Evolutionary conservation across 2,797 vertebrate species (phyloP).

Genomic region (Agapornis canus): DNA sequence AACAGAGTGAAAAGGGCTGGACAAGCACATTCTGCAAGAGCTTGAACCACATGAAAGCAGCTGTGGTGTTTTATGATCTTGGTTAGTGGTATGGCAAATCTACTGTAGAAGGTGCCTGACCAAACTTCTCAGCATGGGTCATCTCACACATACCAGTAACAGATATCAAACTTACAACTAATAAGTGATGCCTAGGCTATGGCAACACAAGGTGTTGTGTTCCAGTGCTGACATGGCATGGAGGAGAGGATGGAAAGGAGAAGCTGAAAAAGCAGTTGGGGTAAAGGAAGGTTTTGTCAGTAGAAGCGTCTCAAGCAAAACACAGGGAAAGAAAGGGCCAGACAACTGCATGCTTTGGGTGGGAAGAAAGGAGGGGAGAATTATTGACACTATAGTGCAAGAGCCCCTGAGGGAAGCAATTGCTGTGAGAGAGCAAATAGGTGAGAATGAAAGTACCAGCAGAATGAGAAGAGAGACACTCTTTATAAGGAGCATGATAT

Average conservation of each 20-base stretch:
- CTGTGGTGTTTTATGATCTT: not conserved
- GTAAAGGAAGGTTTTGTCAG: not conserved
- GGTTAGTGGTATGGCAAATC: not conserved
- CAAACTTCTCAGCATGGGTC: not conserved
- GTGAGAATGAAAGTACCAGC: not conserved
- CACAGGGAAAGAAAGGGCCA: not conserved
- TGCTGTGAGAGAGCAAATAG: not conserved
- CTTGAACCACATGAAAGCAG: not conserved
- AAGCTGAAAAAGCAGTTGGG: not conserved
- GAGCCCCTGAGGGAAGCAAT: not conserved
- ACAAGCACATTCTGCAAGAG: not conserved
- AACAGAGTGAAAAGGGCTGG: not conserved
- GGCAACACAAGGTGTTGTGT: not conserved
- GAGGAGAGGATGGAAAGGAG: not conserved
- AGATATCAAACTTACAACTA: not conserved
- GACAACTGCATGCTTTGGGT: not conserved
- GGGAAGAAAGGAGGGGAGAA: not conserved
- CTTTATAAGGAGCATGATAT: not conserved
- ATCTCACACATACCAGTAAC: not conserved
- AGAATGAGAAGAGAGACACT: not conserved
- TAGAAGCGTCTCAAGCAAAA: not conserved
- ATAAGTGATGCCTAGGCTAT: not conserved
- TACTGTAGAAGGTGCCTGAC: not conserved
- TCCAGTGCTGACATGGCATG: rapidly evolving
- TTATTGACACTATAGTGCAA: not conserved